Base-by-base conservation (phyloP, 2,113 vertebrate genomes). In the Phoenicopterus ruber region DNA sequence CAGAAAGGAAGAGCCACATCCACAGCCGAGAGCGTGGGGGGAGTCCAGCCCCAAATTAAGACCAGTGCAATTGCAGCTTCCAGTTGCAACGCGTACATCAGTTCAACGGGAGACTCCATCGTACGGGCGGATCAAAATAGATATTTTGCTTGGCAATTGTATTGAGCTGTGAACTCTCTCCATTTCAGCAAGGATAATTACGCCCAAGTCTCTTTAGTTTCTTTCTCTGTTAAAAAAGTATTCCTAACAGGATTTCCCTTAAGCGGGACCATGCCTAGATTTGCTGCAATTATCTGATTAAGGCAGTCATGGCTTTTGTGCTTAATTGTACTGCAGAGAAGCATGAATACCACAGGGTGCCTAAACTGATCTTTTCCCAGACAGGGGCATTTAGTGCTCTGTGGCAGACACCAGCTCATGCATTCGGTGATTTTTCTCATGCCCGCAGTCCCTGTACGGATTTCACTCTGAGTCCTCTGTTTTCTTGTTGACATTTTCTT, bases 231-330 rank as follows among this genome's bases (percentile, higher is more conserved):
- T 88, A 73, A 54, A 80, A 24, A 90, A 59, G 6, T 46, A 52
- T 73, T 88, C 22, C 58, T 78, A 90, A 73, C n/a, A 92, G 71
- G 22, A 66, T 90, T 95, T 92, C 20, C 38, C 54, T 66, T 62
- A 61, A 80, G 74, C 4, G 4, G 77, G 19, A 49, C n/a, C 52
- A 42, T 77, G 55, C 20, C 42, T 70, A 65, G 18, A 18, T 92
- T 92, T 94, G 32, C 63, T 88, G 46, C 66, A 73, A 34, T 88
- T 57, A 90, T 80, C 71, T 90, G 50, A 77, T 93, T 95, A 82
- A 88, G 38, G 63, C 59, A 72, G 36, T 88, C 31, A 19, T 42
- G 54, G 36, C 13, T 88, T 92, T 80, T 61, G 38, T 72, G 19
- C 54, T 85, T 79, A 92, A 76, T 88, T 94, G 57, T 61, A 44